Evolutionary conservation across 1,140 invertebrate genomes (phyloP).

Genomic region (Eumeta japonica): DNA sequence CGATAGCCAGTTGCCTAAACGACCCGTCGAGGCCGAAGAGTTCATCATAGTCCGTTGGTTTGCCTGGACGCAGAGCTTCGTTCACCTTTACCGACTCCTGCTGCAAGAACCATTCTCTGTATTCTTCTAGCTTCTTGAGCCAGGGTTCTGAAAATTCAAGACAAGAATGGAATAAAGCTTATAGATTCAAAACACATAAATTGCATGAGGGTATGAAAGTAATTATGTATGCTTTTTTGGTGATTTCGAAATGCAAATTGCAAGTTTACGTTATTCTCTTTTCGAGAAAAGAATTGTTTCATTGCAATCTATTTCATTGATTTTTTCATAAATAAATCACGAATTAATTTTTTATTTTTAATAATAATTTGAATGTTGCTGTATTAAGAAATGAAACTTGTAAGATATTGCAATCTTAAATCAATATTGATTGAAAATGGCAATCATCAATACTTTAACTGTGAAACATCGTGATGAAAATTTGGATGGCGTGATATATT

Average conservation of each 20-base stretch:
- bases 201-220: background rate
- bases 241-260: background rate
- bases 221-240: background rate
- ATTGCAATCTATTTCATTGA: too few relatives aligned
- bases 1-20: constrained; percentile 74
- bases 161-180: background rate
- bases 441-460: too few relatives aligned
- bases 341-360: too few relatives aligned
- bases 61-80: constrained; percentile 70
- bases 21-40: constrained; percentile 80
- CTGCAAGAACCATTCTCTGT: constrained; percentile 71
- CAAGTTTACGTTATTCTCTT: background rate
- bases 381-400: too few relatives aligned
- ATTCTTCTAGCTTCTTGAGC: constrained; percentile 71
- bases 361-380: too few relatives aligned
- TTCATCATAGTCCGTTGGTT: constrained; percentile 75
- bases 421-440: too few relatives aligned
- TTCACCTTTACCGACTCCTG: constrained; percentile 73
- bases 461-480: too few relatives aligned
- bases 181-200: background rate
- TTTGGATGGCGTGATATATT: too few relatives aligned
- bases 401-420: too few relatives aligned
- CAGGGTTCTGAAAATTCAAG: constrained; percentile 61
- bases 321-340: too few relatives aligned
- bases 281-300: too few relatives aligned